Evolutionary conservation across 2,888 invertebrate species (phyloP).

Genomic region (Didymodactylos carnosus): DNA sequence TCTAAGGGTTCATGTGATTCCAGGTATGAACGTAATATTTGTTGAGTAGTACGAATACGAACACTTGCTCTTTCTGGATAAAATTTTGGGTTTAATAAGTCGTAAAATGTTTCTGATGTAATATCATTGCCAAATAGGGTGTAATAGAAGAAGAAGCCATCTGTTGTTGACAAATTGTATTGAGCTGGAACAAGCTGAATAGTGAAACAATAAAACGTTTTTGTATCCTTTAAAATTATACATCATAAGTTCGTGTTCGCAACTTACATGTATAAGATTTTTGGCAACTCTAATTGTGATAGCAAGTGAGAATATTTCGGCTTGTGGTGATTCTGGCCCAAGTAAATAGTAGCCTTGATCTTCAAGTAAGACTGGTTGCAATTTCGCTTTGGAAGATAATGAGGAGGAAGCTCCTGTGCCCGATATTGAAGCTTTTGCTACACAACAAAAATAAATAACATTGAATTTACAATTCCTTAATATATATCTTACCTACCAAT

Average conservation of each 20-base stretch:
- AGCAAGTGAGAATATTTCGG: not conserved
- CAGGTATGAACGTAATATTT: slow-evolving; percentile 29
- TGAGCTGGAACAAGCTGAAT: not conserved
- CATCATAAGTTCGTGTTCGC: not conserved
- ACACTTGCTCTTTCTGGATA: slow-evolving; percentile 35
- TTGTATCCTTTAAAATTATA: no score
- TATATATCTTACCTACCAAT: not conserved
- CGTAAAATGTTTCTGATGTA: slow-evolving; percentile 31
- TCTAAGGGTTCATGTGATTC: not conserved
- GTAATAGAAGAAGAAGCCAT: slow-evolving; percentile 35
- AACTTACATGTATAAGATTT: not conserved
- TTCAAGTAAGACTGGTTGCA: not conserved
- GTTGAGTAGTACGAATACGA: slow-evolving; percentile 28
- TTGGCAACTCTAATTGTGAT: not conserved
- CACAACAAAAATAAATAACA: no score
- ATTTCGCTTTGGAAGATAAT: no score
- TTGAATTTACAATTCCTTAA: no score
- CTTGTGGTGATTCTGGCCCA: not conserved
- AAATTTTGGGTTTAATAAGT: slow-evolving; percentile 32
- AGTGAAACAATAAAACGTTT: not conserved
- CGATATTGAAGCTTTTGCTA: not conserved
- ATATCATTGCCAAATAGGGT: slow-evolving; percentile 35
- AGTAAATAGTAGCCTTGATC: not conserved
- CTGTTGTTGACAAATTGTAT: slow-evolving; percentile 5
- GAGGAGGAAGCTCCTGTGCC: not conserved